Conservation (phyloP, 2,888 invertebrate species). For the Agrotis puta region DNA sequence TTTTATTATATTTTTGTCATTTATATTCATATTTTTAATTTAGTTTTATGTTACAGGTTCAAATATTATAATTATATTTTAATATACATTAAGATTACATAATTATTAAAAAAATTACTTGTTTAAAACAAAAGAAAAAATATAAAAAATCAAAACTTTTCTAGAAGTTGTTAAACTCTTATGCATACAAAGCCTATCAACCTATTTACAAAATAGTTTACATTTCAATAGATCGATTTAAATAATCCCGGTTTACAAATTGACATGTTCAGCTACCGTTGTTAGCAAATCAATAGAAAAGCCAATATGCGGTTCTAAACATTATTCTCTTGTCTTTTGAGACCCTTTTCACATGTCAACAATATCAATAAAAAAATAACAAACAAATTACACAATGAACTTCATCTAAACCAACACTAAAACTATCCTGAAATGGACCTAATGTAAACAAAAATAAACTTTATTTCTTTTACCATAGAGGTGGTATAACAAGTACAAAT, state of each 20-base stretch:
- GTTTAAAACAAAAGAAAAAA: too few relatives aligned
- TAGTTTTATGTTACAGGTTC: too few relatives aligned
- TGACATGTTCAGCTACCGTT: slow-evolving; percentile 12
- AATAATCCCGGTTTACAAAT: slow-evolving; percentile 5
- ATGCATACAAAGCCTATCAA: background rate
- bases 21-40: too few relatives aligned
- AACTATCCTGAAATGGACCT: background rate
- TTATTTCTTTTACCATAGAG: background rate
- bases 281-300: slow-evolving; percentile 38
- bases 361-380: slow-evolving; percentile 73
- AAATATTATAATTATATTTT: too few relatives aligned
- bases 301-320: slow-evolving; percentile 42
- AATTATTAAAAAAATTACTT: too few relatives aligned
- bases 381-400: slow-evolving; percentile 68
- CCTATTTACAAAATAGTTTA: background rate
- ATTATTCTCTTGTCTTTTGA: slow-evolving; percentile 45
- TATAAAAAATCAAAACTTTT: too few relatives aligned
- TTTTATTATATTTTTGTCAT: too few relatives aligned
- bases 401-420: slow-evolving; percentile 70
- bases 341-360: slow-evolving; percentile 58
- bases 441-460: slow-evolving; percentile 16
- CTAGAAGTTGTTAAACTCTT: background rate
- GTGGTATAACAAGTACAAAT: background rate
- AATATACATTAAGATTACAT: too few relatives aligned
- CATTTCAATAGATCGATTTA: slow-evolving; percentile 1